Base-by-base conservation (phyloP, 2,113 vertebrate genomes). In the Dunckerocampus dactyliophorus region DNA sequence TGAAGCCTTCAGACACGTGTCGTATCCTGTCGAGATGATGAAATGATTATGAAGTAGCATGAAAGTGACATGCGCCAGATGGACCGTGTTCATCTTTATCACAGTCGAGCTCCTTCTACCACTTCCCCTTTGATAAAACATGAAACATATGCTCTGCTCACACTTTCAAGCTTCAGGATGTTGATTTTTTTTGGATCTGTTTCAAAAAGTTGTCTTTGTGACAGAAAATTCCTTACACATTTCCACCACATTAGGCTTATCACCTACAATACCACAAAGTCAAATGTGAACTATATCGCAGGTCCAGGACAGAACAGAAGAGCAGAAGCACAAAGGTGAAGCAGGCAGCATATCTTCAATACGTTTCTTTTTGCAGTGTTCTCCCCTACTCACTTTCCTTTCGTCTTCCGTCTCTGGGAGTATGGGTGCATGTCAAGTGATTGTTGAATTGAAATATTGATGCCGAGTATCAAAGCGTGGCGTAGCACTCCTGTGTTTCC, bases 371-470 rank as follows among this genome's bases (percentile, higher is more conserved):
- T 68, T 65, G 61, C 72, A 45, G 65, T 53, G 28, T 67, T 37
- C 63, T 61, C 56, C 49, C 45, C 47, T 54, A 48, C 67, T 48
- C 63, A 62, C 71, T 74, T 72, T 76, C 74, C 82, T 80, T 87
- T 83, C 84, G 79, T 77, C 86, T 87, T 80, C 82, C 83, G 85
- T 87, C 89, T 89, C 71, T 66, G 87, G 83, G 83, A 92, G 88
- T 88, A 89, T 72, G 86, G 87, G 87, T 82, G 86, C 87, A 88
- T 92, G 90, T 92, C 91, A 91, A 89, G 88, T 82, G 90, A 89
- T 91, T 90, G 89, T 91, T 90, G 89, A 90, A 90, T 89, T 92
- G 89, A 91, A 92, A 90, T 92, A 92, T 92, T 92, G 91, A 92
- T 92, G 91, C 85, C 76, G 87, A 90, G 89, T 91, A 92, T 92